Evolutionary conservation across 1,140 invertebrate genomes (phyloP).

Genomic region (Rhagoletis zephyria): DNA sequence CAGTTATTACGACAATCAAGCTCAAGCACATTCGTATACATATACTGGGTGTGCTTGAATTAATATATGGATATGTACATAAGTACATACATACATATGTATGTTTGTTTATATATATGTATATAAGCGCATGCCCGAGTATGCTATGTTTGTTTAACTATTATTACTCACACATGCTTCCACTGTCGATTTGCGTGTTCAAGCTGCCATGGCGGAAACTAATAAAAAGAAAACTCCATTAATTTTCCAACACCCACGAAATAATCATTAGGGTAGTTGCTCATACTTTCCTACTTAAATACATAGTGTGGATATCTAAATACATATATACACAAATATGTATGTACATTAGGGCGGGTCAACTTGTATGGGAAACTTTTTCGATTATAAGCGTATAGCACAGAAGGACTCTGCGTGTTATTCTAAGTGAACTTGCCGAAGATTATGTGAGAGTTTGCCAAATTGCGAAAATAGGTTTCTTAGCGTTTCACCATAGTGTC

Average conservation of each 20-base stretch:
- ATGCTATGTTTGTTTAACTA: neutral
- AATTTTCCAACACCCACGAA: constrained; percentile 45
- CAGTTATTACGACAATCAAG: constrained; percentile 40
- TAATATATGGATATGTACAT: neutral
- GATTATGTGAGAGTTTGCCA: too few relatives aligned
- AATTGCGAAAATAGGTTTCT: too few relatives aligned
- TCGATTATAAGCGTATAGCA: too few relatives aligned
- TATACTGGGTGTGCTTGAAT: neutral
- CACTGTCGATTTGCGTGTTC: neutral
- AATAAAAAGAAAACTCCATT: constrained; percentile 53
- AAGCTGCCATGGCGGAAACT: constrained; percentile 32
- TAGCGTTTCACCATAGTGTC: too few relatives aligned
- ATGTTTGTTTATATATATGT: neutral
- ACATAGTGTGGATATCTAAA: neutral
- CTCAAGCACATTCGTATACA: neutral
- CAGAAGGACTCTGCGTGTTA: too few relatives aligned
- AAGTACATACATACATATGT: neutral
- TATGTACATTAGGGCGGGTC: too few relatives aligned
- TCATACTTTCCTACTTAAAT: neutral
- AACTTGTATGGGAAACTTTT: too few relatives aligned
- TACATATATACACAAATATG: neutral
- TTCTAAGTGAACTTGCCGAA: too few relatives aligned
- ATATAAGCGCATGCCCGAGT: neutral
- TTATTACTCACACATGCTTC: neutral
- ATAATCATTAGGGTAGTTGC: neutral